Base-by-base conservation (phyloP, 2,888 invertebrate species). In the Meiosimyza decipiens region DNA sequence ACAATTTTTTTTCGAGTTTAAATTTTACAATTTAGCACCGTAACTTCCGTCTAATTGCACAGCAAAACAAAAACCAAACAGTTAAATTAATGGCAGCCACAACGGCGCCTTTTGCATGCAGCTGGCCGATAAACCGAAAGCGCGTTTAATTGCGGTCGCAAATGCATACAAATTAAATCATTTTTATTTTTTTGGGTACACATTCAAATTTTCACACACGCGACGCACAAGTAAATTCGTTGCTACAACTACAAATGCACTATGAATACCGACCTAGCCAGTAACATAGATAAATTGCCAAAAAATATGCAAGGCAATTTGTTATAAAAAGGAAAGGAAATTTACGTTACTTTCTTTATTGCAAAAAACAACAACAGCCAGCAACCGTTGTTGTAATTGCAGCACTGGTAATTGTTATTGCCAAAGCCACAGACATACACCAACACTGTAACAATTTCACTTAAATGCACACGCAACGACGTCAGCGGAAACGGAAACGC, bases 401-500 rank as follows among this genome's bases (percentile, higher is more conserved):
- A 6, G 9, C 40, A 40, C 40, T 63, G 16, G n/a, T 60, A 51
- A 40, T 69, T 60, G 16, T 47, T 62, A 40, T 15, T 59, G 52
- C 63, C n/a, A 7, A 40, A 40, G 40, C 2, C 40, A 40, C 40
- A 40, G 40, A 40, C 40, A 40, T 1, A 40, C 9, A 40, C 40
- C 6, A 28, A 49, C 64, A 64, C 51, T 51, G 52, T 54, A 18
- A 70, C 52, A 63, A 70, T 62, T 52, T 13, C 63, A 54, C 18
- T 33, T 7, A 15, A 33, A 62, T 54, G 57, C 54, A 54, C 22
- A 16, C 6, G n/a, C 49, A 71, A 64, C 65, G 51, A 18, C 65
- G 40, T 15, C 67, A 55, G 49, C 73, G 73, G 73, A 73, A 73
- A 63, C 73, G 73, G 71, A 73, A 71, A 67, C 66, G 50, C 71